Base-by-base conservation (phyloP, 2,888 invertebrate species). In the Brenthis ino region DNA sequence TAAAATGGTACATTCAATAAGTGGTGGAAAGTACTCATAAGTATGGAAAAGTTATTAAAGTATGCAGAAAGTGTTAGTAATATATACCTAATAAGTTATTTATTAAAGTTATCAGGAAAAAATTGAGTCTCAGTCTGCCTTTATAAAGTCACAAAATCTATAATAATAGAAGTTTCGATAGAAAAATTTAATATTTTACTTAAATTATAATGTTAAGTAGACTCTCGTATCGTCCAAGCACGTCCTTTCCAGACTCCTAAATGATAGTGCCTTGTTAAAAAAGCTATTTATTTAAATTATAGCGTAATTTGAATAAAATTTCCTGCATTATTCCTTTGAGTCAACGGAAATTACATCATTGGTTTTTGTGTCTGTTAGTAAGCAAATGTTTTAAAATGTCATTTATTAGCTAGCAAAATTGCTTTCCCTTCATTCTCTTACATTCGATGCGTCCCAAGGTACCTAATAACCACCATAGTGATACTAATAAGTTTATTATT, bases 191-290 rank as follows among this genome's bases (percentile, higher is more conserved):
- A 50, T n/a, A 60, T 33, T 50, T 60, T 50, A 6, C 48, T 33
- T 50, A 50, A 47, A 13, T 58, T 58, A 47, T 5, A 14, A 28
- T 50, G n/a, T 50, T 12, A 60, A 60, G 33, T 33, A 28, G 60
- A n/a, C 60, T 16, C n/a, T 60, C 14, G n/a, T 48, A n/a, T 50
- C 50, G 12, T 60, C 28, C 48, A 12, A 50, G 50, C 60, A 60
- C 60, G 60, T 60, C 28, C 60, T 60, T 12, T 28, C 50, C 12
- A 24, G 48, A 60, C 48, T 48, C 28, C 33, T 12, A 60, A 51
- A 63, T 63, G 53, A 63, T 63, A 63, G 43, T 63, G 63, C 2
- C 63, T 54, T 37, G 53, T 63, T 53, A 63, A 63, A 61, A 63
- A 63, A 37, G 51, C 61, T 63, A 51, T 53, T 63, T 50, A 43